These are phyloP conservation scores for Meghimatium bilineatum DNA, from an alignment of 2,888 invertebrate genomes.

Conservation along the genomic window DNA sequence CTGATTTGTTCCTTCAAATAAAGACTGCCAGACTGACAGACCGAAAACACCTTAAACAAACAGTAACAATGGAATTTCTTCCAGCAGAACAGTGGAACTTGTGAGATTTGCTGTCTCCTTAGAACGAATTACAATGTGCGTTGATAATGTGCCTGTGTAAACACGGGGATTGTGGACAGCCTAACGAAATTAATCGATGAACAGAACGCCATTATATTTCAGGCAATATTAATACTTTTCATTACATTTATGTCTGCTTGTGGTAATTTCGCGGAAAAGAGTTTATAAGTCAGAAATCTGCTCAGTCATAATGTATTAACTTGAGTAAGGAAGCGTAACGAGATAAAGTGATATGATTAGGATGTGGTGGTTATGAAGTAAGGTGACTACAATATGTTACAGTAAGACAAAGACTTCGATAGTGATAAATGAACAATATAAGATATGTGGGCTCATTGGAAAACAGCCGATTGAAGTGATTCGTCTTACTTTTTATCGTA, in stretches of 20 bases:
- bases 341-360: too few relatives aligned
- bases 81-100: not conserved
- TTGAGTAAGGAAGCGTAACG: not conserved
- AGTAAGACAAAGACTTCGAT: too few relatives aligned
- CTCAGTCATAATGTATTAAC: not conserved
- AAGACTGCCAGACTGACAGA: too few relatives aligned
- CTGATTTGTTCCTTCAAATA: too few relatives aligned
- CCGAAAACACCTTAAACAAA: too few relatives aligned
- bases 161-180: not conserved
- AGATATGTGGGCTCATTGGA: too few relatives aligned
- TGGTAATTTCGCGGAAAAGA: not conserved
- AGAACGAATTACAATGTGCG: not conserved
- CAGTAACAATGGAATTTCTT: not conserved
- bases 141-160: not conserved
- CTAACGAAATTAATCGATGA: not conserved
- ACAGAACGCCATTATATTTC: not conserved
- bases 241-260: not conserved
- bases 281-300: not conserved
- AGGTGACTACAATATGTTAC: too few relatives aligned
- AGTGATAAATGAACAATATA: too few relatives aligned
- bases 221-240: not conserved
- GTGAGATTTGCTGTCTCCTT: not conserved
- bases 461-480: too few relatives aligned
- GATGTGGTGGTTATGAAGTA: too few relatives aligned
- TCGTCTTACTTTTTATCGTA: too few relatives aligned